These are phyloP conservation scores for Falco biarmicus DNA, from an alignment of 2,797 vertebrate species.

Conservation along the genomic window DNA sequence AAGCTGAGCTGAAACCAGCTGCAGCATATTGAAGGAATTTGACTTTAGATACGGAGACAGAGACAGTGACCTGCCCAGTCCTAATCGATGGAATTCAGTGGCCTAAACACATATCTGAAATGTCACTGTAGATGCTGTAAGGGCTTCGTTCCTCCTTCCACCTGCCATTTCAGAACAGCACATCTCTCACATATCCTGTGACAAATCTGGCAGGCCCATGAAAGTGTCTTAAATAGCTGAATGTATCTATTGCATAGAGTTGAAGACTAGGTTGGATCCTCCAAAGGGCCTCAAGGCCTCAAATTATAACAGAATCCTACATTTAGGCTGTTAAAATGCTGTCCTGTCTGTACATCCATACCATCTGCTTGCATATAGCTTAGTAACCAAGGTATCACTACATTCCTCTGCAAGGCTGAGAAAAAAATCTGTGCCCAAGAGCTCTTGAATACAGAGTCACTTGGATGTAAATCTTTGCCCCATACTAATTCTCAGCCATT, in stretches of 20 bases:
- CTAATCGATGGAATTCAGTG: background rate
- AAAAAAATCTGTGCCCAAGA: background rate
- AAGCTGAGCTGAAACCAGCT: background rate
- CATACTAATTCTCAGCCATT: background rate
- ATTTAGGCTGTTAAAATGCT: background rate
- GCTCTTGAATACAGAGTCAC: background rate
- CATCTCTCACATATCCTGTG: background rate
- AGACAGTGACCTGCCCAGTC: background rate
- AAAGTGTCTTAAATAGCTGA: background rate
- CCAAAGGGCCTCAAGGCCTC: background rate
- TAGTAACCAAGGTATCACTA: background rate
- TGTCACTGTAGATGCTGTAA: background rate
- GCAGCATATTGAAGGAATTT: background rate
- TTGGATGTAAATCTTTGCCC: background rate
- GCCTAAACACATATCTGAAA: accelerated
- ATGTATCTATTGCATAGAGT: background rate
- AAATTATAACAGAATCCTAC: background rate
- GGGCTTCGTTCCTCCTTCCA: background rate
- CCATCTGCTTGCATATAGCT: background rate
- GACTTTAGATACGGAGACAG: background rate
- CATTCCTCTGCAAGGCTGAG: background rate
- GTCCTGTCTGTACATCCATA: background rate
- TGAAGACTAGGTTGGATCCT: background rate
- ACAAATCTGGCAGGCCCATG: background rate
- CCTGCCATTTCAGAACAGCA: background rate